phyloP scores from a whole-genome alignment of 2,113 vertebrate genomes.

The Athene noctua region DNA sequence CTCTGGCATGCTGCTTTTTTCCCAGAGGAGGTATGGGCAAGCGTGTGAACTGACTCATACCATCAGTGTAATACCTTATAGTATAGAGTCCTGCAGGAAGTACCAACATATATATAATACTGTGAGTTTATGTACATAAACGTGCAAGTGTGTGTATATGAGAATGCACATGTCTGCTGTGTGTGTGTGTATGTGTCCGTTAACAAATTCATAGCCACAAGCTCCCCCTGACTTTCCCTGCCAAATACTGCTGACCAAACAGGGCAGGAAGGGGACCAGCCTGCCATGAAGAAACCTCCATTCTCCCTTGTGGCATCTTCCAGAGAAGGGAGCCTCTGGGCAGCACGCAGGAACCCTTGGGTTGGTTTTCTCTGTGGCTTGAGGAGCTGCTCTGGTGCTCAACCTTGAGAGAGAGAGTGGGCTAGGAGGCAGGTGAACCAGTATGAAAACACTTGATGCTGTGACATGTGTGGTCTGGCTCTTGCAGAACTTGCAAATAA shows the following conservation, averaged over 20 bases:
- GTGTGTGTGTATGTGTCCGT: accelerated
- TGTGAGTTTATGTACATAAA: not conserved
- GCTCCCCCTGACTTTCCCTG: not conserved
- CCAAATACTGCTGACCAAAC: not conserved
- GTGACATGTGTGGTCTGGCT: not conserved
- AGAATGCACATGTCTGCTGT: not conserved
- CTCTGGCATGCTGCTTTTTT: not conserved
- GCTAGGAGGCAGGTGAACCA: not conserved
- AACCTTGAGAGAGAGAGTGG: not conserved
- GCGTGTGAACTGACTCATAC: not conserved
- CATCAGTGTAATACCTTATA: not conserved
- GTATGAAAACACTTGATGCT: not conserved
- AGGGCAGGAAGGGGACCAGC: accelerated
- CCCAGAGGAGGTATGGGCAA: not conserved
- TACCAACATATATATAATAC: not conserved
- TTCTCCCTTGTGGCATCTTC: not conserved
- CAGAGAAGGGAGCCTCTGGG: not conserved
- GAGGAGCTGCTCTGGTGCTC: not conserved
- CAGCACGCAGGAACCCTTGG: not conserved
- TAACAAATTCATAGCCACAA: not conserved
- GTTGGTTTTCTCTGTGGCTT: not conserved
- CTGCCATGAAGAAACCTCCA: not conserved
- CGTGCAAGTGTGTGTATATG: not conserved
- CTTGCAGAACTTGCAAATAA: not conserved
- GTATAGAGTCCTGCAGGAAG: not conserved